Conservation (phyloP, 2,113 vertebrate species). For the Lampris incognitus region DNA sequence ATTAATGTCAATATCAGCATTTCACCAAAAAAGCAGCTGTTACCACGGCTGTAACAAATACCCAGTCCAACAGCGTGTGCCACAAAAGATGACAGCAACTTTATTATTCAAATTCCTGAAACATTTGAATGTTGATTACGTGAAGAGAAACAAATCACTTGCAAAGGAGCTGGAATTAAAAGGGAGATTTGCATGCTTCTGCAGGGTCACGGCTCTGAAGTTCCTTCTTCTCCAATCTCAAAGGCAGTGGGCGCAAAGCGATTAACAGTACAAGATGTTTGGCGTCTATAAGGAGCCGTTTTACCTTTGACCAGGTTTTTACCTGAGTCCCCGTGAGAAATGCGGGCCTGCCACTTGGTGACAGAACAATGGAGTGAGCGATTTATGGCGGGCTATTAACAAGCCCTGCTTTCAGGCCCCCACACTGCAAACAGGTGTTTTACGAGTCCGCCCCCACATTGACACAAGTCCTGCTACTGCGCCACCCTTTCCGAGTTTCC, state of each 20-base stretch:
- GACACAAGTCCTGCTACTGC: conserved; percentile 60
- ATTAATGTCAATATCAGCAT: conserved; percentile 64
- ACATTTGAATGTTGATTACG: conserved; percentile 37
- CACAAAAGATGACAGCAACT: conserved; percentile 38
- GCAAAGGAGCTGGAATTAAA: conserved; percentile 38
- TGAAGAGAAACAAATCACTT: conserved; percentile 41
- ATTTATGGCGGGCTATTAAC: conserved; percentile 81
- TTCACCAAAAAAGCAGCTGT: conserved; percentile 49
- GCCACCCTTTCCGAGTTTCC: conserved; percentile 46
- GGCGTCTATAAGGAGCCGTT: conserved; percentile 34
- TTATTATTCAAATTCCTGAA: conserved; percentile 43
- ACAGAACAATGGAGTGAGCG: conserved; percentile 80
- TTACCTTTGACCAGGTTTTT: conserved; percentile 61
- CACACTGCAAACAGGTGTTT: conserved; percentile 81
- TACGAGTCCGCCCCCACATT: conserved; percentile 59
- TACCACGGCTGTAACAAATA: conserved; percentile 55
- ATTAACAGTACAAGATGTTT: conserved; percentile 56
- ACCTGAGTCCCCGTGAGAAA: conserved; percentile 67
- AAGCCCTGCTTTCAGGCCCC: conserved; percentile 70
- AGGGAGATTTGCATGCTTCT: conserved; percentile 46
- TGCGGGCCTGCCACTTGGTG: conserved; percentile 72
- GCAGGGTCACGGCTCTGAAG: conserved; percentile 28
- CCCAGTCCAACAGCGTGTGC: conserved; percentile 34
- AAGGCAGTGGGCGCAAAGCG: conserved; percentile 21
- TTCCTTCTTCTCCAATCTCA: conserved; percentile 42